These are phyloP conservation scores for Pogonus chalceus DNA, from an alignment of 1,140 invertebrate genomes.

Conservation along the genomic window DNA sequence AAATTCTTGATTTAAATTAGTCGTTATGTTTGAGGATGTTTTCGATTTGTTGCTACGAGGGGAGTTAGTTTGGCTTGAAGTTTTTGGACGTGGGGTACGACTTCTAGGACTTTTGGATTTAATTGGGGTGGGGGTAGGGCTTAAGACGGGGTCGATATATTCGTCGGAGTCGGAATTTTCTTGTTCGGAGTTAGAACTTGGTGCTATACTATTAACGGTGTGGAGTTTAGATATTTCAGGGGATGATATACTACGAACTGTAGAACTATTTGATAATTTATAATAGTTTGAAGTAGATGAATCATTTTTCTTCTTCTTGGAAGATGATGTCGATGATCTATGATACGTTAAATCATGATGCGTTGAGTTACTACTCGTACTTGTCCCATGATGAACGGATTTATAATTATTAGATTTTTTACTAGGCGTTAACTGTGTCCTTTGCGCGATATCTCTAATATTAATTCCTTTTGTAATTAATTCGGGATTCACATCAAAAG, in stretches of 20 bases:
- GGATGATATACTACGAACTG: constrained; percentile 28
- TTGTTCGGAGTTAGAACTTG: constrained; percentile 31
- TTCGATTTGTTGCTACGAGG: neutral
- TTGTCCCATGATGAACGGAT: constrained; percentile 15
- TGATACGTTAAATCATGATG: no score
- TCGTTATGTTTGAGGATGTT: neutral
- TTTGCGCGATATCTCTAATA: constrained; percentile 24
- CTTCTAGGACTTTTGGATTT: constrained; percentile 11
- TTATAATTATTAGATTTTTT: constrained; percentile 25
- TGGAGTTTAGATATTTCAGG: constrained; percentile 13
- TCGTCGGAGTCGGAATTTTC: constrained; percentile 28
- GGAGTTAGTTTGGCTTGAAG: neutral
- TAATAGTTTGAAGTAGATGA: no score
- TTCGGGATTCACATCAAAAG: constrained; percentile 35
- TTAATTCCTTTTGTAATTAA: constrained; percentile 27
- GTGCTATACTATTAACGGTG: constrained; percentile 16
- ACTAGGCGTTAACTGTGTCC: constrained; percentile 35
- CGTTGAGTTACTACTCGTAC: no score
- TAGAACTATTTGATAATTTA: constrained; percentile 27
- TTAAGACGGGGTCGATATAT: constrained; percentile 22
- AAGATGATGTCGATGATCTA: no score
- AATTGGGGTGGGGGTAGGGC: constrained; percentile 8
- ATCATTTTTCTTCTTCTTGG: no score
- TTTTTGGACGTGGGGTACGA: neutral
- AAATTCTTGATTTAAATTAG: constrained; percentile 1